Evolutionary conservation across 2,888 invertebrate genomes (phyloP).

Genomic region (Seladonia tumulorum): DNA sequence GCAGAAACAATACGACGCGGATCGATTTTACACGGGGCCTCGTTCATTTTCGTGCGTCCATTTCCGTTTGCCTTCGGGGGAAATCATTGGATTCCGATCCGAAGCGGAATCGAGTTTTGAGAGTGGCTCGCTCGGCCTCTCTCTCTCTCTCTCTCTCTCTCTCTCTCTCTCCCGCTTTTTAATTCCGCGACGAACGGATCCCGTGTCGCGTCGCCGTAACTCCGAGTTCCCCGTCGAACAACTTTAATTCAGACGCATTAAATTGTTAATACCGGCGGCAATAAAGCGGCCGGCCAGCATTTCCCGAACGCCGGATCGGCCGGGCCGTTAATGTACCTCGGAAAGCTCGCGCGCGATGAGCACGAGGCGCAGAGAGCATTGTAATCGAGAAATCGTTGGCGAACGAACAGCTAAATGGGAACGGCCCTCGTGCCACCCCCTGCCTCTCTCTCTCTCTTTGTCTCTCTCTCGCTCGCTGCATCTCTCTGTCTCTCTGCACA

Average conservation of each 20-base stretch:
- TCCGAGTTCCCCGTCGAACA: background rate
- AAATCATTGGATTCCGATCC: background rate
- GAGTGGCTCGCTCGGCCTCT: background rate
- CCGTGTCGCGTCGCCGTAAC: background rate
- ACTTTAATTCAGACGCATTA: conserved; percentile 24
- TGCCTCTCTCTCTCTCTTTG: background rate
- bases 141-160: too few species aligned
- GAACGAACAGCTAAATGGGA: conserved; percentile 49
- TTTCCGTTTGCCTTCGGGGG: background rate
- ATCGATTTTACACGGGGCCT: background rate
- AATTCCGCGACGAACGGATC: background rate
- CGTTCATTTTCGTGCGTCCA: background rate
- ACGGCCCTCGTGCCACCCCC: background rate
- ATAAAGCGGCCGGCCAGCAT: conserved; percentile 23
- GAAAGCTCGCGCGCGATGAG: conserved; percentile 19
- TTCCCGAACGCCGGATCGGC: conserved; percentile 4
- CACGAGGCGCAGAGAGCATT: conserved; percentile 17
- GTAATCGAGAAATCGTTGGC: conserved; percentile 48
- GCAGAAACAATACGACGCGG: background rate
- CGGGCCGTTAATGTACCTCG: conserved; percentile 30
- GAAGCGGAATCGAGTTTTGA: background rate
- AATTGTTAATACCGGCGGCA: conserved; percentile 28
- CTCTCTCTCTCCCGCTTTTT: conserved; percentile 1
- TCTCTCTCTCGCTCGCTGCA: background rate
- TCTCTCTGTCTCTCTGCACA: background rate